Percentiles rank a stretch among this genome's conserved stretches.
Evolutionary conservation across 2,888 invertebrate species (phyloP).

Genomic region (Coelinius sp.): DNA sequence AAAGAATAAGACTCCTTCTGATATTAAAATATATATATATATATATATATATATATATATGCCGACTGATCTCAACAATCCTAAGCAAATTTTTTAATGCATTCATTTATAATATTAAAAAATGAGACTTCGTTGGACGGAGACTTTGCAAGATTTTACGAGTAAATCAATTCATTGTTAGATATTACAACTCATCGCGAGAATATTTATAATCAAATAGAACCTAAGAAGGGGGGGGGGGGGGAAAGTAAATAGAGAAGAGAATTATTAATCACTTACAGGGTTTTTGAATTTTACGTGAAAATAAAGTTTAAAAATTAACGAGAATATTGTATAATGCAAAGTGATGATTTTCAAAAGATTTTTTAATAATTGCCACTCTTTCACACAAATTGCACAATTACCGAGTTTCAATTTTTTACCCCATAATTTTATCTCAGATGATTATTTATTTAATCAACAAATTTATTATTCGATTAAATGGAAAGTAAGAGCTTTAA

Average conservation of each 20-base stretch:
- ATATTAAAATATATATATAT: slow-evolving; percentile 12
- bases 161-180: slow-evolving; percentile 16
- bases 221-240: neutral
- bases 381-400: slow-evolving; percentile 22
- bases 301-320: slow-evolving; percentile 6
- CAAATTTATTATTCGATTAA: neutral
- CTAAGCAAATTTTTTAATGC: slow-evolving; percentile 15
- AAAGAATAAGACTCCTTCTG: neutral
- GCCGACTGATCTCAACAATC: slow-evolving; percentile 34
- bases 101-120: slow-evolving; percentile 17
- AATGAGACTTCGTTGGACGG: slow-evolving; percentile 22
- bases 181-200: slow-evolving; percentile 50
- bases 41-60: slow-evolving; percentile 14
- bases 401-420: neutral
- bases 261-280: slow-evolving; percentile 1
- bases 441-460: neutral
- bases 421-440: neutral
- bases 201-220: slow-evolving; percentile 31
- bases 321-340: slow-evolving; percentile 12
- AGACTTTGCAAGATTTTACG: slow-evolving; percentile 16
- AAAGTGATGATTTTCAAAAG: slow-evolving; percentile 10
- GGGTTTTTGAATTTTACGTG: slow-evolving; percentile 24
- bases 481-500: slow-evolving; percentile 22
- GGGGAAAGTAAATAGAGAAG: neutral
- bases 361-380: slow-evolving; percentile 16